Base-by-base conservation (phyloP, 2,888 invertebrate genomes). In the Nyleta sp. region DNA sequence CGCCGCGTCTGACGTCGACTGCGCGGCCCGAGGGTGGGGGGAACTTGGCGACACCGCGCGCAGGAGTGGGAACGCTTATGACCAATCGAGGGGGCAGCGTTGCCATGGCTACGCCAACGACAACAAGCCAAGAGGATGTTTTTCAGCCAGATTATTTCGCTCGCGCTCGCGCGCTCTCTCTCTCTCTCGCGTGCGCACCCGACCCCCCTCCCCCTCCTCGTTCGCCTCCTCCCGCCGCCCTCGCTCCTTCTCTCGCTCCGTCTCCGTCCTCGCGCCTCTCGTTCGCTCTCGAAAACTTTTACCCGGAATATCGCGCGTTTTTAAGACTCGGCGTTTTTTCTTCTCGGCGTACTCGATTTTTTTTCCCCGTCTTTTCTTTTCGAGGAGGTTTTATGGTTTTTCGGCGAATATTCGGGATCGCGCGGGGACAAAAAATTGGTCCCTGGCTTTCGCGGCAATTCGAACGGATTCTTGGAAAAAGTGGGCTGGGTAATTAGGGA, bases 101-200 rank as follows among this genome's bases (percentile, higher is more conserved):
- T 82, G 84, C 86, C 85, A 90, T 90, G 88, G 88, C 86, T 87
- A 90, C 90, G 84, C 80, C 86, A 85, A 88, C 87, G 88, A 90
- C 90, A 90, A 90, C 90, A 90, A 89, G 86, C 83, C 82, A 79
- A 85, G 85, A 86, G 84, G 84, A 85, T 85, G 84, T 86, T 86
- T 87, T 88, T 87, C 73, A 81, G 76, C 60, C 62, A 75, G 70
- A 76, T 67, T 68, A 53, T 28, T 60, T 62, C 75, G 71, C 64
- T 62, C 75, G 71, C 74, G 82, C 81, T 79, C 76, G 68, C 50
- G 2, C 38, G 38, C 35, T 40, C 33, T 59, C 40, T 22, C 50
- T 42, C 48, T 71, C 74, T 59, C 75, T 48, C 74, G 20, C 22
- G 10, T 40, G 22, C 38, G n/a, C 46, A n/a, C 24, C 46, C 35